phyloP scores from a whole-genome alignment of 1,140 invertebrate species.

The Portunus trituberculatus region DNA sequence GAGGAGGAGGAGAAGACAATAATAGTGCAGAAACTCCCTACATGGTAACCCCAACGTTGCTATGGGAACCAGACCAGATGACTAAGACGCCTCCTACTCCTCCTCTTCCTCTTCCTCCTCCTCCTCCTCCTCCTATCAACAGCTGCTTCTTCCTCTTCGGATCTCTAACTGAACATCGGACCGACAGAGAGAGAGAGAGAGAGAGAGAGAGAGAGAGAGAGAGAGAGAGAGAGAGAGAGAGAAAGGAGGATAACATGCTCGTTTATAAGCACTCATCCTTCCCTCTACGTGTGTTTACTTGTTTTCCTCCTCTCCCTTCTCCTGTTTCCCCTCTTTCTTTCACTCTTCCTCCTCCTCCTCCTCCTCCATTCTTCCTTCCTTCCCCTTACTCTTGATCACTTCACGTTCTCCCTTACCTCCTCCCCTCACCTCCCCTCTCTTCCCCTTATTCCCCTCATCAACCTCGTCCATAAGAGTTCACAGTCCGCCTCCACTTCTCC shows the following conservation, averaged over 20 bases:
- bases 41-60: not conserved
- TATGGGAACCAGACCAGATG: not conserved
- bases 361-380: too few species aligned
- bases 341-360: too few species aligned
- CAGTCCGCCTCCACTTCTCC: not conserved
- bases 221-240: not conserved
- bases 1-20: not conserved
- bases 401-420: not conserved
- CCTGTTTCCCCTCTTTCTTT: too few species aligned
- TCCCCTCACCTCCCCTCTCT: not conserved
- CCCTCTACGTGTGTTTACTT: not conserved
- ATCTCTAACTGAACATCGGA: not conserved
- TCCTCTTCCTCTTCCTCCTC: constrained; percentile 3
- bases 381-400: too few species aligned
- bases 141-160: not conserved
- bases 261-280: not conserved
- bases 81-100: not conserved
- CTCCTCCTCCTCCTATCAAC: not conserved
- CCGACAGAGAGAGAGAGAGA: constrained; percentile 32
- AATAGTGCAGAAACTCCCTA: not conserved
- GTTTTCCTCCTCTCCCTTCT: too few species aligned
- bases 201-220: constrained; percentile 29
- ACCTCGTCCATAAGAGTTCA: too few species aligned
- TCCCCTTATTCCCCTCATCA: not conserved
- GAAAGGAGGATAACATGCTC: not conserved